Conservation (phyloP, 2,888 invertebrate species). For the Sisyra terminalis region DNA sequence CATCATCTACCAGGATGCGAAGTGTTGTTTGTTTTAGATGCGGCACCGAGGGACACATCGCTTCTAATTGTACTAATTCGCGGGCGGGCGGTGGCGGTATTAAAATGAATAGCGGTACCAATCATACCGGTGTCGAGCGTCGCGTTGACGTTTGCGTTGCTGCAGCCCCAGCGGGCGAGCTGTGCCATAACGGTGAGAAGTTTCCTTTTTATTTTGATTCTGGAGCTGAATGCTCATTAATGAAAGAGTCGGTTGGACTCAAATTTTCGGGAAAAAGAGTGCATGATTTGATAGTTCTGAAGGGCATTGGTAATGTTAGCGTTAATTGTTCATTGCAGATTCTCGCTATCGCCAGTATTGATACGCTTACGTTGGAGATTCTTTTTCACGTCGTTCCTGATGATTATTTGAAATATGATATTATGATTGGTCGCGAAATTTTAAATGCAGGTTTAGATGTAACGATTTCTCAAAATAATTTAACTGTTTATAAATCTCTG, state of each 20-base stretch:
- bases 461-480: not conserved
- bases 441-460: conserved; percentile 2
- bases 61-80: not conserved
- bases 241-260: conserved; percentile 2
- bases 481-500: too few relatives aligned
- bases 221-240: conserved; percentile 8
- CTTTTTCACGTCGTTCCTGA: conserved; percentile 10
- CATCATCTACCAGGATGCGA: not conserved
- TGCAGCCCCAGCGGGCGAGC: not conserved
- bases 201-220: conserved; percentile 8
- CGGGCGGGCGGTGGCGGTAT: not conserved
- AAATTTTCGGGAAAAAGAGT: conserved; percentile 6
- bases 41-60: not conserved
- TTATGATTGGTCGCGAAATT: conserved; percentile 11
- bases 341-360: conserved; percentile 1
- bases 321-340: conserved; percentile 4
- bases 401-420: conserved; percentile 7
- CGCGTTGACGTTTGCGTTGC: not conserved
- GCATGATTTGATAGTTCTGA: not conserved
- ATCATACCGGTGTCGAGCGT: not conserved
- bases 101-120: not conserved
- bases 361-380: conserved; percentile 7
- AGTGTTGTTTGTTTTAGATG: not conserved
- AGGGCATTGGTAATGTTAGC: conserved; percentile 6
- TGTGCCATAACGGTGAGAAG: conserved; percentile 6